Conservation (phyloP, 1,140 invertebrate genomes). For the Eubasilissa regina region DNA sequence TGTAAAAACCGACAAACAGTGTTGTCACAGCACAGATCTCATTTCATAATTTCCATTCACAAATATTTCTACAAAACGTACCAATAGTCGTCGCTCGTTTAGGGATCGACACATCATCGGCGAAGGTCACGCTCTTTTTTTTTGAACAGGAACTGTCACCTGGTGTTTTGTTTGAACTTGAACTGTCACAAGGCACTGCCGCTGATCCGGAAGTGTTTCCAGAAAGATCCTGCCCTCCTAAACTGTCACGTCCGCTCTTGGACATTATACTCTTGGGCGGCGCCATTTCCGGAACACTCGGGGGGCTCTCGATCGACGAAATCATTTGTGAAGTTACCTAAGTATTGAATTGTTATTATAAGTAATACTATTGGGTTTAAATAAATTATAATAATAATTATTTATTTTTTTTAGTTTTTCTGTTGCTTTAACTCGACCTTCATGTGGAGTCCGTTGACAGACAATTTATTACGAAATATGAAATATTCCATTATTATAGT, state of each 20-base stretch:
- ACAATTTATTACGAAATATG: no score
- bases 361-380: no score
- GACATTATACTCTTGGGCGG: conserved; percentile 48
- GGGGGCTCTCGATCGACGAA: conserved; percentile 49
- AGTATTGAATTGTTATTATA: no score
- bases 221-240: background rate
- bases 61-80: background rate
- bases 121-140: conserved; percentile 21
- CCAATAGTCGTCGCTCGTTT: background rate
- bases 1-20: no score
- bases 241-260: background rate
- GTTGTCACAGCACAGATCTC: background rate
- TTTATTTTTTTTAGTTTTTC: no score
- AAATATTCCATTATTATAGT: conserved; percentile 1
- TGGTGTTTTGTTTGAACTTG: conserved; percentile 25
- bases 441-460: no score
- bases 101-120: background rate
- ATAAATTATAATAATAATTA: no score
- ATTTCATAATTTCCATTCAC: background rate
- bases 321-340: conserved; percentile 29
- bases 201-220: no score
- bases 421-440: no score
- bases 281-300: background rate
- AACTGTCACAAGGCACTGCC: conserved; percentile 18
- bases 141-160: background rate